Percentiles rank a stretch among this genome's conserved stretches.
Conservation (phyloP, 2,888 invertebrate species). For the Oligia fasciuncula region DNA sequence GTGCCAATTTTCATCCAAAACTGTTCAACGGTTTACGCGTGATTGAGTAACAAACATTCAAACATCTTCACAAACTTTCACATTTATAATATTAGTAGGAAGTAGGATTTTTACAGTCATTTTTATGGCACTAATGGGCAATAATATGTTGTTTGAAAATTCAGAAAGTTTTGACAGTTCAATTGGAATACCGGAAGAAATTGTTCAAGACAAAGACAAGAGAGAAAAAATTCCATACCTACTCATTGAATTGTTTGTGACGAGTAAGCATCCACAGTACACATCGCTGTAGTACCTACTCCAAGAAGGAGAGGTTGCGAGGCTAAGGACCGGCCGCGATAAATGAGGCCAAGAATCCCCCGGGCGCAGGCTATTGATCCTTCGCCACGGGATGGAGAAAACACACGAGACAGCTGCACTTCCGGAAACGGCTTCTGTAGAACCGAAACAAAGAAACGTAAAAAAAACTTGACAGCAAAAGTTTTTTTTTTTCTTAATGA, state of each 20-base stretch:
- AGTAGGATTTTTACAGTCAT: background rate
- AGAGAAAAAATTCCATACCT: background rate
- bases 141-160: background rate
- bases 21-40: no score
- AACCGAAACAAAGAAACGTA: constrained; percentile 16
- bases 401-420: constrained; percentile 30
- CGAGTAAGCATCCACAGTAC: constrained; percentile 8
- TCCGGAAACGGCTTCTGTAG: constrained; percentile 1
- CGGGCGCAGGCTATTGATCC: constrained; percentile 69
- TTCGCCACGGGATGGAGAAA: constrained; percentile 53
- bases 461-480: background rate
- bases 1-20: no score
- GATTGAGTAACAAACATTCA: no score
- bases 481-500: background rate
- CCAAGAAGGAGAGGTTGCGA: constrained; percentile 60
- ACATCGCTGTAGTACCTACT: constrained; percentile 31
- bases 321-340: constrained; percentile 75
- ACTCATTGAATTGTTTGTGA: constrained; percentile 11
- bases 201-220: background rate
- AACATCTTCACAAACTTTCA: no score
- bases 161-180: background rate
- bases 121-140: background rate
- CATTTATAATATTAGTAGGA: no score
- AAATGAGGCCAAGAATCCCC: constrained; percentile 80
- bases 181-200: background rate